Conservation (phyloP, 2,113 vertebrate genomes). For the Echinops telfairi region DNA sequence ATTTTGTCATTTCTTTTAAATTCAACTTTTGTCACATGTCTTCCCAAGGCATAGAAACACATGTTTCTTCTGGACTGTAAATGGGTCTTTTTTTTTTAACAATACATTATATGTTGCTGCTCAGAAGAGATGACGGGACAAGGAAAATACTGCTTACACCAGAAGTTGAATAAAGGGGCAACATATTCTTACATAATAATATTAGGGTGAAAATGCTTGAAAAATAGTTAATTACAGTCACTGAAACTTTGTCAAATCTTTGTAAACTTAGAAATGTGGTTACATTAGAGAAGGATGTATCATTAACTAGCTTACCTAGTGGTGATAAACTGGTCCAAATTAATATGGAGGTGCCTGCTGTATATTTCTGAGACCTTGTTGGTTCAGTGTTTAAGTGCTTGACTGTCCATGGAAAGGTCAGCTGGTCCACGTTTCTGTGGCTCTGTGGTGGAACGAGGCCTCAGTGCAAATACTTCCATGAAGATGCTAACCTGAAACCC, state of each 20-base stretch:
- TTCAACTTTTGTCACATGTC: not conserved
- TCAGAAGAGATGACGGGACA: not conserved
- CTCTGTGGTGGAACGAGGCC: no score
- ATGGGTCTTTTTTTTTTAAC: not conserved
- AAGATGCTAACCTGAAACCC: no score
- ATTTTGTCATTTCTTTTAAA: conserved; percentile 3
- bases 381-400: no score
- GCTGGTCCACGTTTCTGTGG: no score
- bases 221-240: not conserved
- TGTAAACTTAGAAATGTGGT: not conserved
- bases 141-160: not conserved
- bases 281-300: not conserved
- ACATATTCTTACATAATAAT: not conserved
- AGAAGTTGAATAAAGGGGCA: not conserved
- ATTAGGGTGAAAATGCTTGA: not conserved
- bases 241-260: not conserved
- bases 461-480: no score
- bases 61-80: not conserved
- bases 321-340: not conserved
- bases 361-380: not conserved
- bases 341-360: not conserved
- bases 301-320: not conserved
- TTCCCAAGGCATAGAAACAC: not conserved
- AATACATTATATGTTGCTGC: not conserved
- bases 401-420: no score